A percentile compares a stretch with the other conserved stretches of the same genome.
phyloP scores from a whole-genome alignment of 2,888 invertebrate species.

The Arctia plantaginis region DNA sequence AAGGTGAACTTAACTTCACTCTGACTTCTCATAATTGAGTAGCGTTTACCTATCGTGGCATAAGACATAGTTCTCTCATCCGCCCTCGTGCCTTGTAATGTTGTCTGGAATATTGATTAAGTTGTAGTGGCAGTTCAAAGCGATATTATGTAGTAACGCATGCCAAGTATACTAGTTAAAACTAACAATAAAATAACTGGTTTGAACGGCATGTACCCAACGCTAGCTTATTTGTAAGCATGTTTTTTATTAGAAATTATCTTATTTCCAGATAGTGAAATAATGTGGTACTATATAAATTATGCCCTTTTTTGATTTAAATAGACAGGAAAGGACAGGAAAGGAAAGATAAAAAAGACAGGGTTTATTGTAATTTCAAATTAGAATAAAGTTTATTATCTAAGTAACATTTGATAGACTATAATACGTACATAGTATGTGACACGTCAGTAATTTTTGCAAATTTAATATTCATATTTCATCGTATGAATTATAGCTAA shows the following conservation, averaged over 20 bases:
- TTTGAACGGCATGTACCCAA: conserved; percentile 63
- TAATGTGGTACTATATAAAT: background rate
- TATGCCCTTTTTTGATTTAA: background rate
- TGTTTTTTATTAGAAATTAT: conserved; percentile 40
- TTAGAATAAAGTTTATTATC: background rate
- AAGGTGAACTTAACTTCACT: too few species aligned
- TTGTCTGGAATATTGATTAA: background rate
- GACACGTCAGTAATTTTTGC: background rate
- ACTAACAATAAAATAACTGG: conserved; percentile 54
- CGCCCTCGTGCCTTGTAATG: background rate
- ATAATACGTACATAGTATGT: background rate
- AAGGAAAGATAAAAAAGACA: too few species aligned
- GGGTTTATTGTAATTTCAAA: background rate
- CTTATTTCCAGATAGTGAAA: background rate
- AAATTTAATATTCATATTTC: background rate
- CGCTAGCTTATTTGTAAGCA: conserved; percentile 67
- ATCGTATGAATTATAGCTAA: background rate
- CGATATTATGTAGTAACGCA: conserved; percentile 57
- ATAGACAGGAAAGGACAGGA: background rate
- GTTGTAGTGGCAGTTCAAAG: conserved; percentile 55
- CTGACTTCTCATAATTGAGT: background rate
- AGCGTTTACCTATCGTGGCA: background rate
- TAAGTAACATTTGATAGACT: background rate
- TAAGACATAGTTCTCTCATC: background rate
- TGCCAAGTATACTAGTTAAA: conserved; percentile 62